Conservation (phyloP, 2,888 invertebrate species). For the Hydroisotoma schaefferi region DNA sequence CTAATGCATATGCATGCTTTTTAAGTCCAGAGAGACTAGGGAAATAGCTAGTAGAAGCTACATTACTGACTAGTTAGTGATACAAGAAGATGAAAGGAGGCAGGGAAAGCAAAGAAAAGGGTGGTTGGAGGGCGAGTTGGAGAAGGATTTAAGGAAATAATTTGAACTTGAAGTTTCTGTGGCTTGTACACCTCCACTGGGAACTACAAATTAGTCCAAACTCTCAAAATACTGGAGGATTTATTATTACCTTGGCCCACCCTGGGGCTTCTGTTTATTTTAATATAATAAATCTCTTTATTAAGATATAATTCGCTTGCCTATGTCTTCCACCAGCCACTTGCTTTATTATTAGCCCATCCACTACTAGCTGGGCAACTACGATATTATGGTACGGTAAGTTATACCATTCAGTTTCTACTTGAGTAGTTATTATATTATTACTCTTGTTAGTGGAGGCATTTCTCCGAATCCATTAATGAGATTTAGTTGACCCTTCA, state of each 20-base stretch:
- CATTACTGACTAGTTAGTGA: too few relatives aligned
- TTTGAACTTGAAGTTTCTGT: constrained; percentile 8
- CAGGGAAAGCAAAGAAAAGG: too few relatives aligned
- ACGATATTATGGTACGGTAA: background rate
- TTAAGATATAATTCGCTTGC: too few relatives aligned
- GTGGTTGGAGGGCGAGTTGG: too few relatives aligned
- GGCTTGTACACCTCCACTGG: constrained; percentile 8
- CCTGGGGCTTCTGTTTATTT: background rate
- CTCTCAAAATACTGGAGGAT: constrained; percentile 20
- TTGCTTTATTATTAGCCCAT: background rate
- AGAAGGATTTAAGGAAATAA: too few relatives aligned
- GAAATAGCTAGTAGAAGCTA: too few relatives aligned
- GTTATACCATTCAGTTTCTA: background rate
- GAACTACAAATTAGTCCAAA: constrained; percentile 17
- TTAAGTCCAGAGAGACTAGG: too few relatives aligned
- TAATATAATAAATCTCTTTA: constrained; percentile 9
- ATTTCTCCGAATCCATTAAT: constrained; percentile 14
- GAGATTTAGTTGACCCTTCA: constrained; percentile 11
- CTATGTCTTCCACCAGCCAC: background rate
- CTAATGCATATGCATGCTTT: too few relatives aligned
- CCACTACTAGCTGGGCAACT: background rate
- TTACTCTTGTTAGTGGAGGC: too few relatives aligned
- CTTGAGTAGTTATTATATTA: background rate
- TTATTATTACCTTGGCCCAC: constrained; percentile 12
- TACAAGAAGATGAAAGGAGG: too few relatives aligned